A percentile compares a stretch with the other conserved stretches of the same genome.
These are phyloP conservation scores for Metridium senile DNA, from an alignment of 92 coral and sea anemone genomes.

Conservation along the genomic window DNA sequence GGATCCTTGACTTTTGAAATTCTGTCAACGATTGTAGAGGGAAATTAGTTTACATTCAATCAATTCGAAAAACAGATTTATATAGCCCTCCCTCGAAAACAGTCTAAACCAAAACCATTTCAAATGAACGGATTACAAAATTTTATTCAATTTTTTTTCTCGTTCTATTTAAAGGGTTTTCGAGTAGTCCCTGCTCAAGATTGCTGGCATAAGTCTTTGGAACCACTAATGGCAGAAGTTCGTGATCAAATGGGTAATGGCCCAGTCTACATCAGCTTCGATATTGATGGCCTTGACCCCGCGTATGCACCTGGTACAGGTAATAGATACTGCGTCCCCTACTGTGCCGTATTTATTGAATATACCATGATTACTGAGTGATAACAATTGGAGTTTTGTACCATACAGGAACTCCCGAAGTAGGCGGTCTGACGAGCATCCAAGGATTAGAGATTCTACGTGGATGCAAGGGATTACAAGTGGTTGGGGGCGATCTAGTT, in stretches of 20 bases:
- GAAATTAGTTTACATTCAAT: too few species aligned
- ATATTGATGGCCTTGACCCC: constrained; percentile 90
- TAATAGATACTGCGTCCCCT: constrained; percentile 3
- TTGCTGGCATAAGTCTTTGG: constrained; percentile 85
- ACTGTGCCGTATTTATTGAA: background rate
- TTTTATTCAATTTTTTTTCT: too few species aligned
- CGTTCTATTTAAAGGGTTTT: constrained; percentile 55
- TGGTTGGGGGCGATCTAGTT: constrained; percentile 88
- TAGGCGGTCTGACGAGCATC: constrained; percentile 83
- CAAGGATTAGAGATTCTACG: constrained; percentile 88
- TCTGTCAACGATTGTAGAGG: too few species aligned
- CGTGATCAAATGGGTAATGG: constrained; percentile 91
- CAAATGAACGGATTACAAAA: too few species aligned
- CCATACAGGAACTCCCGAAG: constrained; percentile 83
- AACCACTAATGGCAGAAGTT: constrained; percentile 87
- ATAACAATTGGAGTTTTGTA: background rate
- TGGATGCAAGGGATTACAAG: constrained; percentile 82
- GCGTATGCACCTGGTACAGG: constrained; percentile 93
- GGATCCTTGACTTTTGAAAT: too few species aligned
- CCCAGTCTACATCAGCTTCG: constrained; percentile 83
- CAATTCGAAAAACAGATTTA: too few species aligned
- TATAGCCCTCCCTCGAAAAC: too few species aligned
- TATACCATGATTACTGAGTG: background rate
- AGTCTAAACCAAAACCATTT: too few species aligned
- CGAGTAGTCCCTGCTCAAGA: constrained; percentile 68